Base-by-base conservation (phyloP, 2,797 vertebrate genomes). In the Allobates femoralis region DNA sequence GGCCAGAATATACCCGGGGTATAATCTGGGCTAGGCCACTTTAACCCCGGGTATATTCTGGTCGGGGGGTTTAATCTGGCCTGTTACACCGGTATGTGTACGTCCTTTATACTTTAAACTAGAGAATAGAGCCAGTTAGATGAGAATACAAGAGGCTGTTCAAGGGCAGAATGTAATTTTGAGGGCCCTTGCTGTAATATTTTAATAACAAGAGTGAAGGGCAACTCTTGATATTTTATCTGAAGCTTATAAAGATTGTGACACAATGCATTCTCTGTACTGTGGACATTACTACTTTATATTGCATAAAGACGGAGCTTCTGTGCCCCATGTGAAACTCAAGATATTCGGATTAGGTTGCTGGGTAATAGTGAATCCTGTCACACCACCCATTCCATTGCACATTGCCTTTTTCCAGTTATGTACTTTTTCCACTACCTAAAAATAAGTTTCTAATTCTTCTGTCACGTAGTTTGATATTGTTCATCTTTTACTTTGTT, bases 131-230 rank as follows among this genome's bases (percentile, higher is more conserved):
- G 76, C 50, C 14, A 26, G 37, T 87, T 53, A 26, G 50, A 15
- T 19, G 50, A 62, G 78, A 58, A 86, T 79, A 80, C 67, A 53
- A 80, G 75, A 64, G 75, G 32, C 81, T 74, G 66, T 79, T 79
- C 76, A 73, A 21, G 26, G 62, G 30, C 62, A 60, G 12, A 83
- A 71, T 74, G 62, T 60, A 18, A 60, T 78, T 34, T 79, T 55
- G 66, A 87, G 76, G 79, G 66, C 46, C 32, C 55, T 83, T 73
- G 75, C 81, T 79, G 66, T 87, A 87, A 76, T 79, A 56, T 87
- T 74, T 34, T 83, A 84, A 84, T 79, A 58, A 80, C 74, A n/a
- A 79, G 76, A 53, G 28, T 64, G 74, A 66, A 55, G 32, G 30
- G 4, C 21, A 58, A 75, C 23, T 37, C 58, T 28, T 73, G 81